These are phyloP conservation scores for Himalopsyche kuldschensis DNA, from an alignment of 2,888 invertebrate species.

Conservation along the genomic window DNA sequence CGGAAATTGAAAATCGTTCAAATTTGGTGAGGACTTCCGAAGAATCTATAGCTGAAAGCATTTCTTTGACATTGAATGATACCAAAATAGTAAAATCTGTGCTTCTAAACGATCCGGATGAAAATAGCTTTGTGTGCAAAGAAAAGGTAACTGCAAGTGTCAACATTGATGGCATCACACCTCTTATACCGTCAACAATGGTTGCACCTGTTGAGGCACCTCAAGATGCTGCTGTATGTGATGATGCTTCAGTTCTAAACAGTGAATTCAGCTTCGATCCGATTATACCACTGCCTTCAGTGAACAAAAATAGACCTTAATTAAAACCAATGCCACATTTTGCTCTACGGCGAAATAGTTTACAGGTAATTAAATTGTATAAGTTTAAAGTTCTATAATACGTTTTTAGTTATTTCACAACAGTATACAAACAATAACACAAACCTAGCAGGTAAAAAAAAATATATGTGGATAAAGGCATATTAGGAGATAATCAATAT, in stretches of 20 bases:
- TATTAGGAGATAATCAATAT: no score
- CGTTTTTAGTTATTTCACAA: no score
- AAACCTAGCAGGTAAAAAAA: no score
- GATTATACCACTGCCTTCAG: conserved; percentile 59
- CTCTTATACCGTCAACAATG: background rate
- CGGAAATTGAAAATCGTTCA: no score
- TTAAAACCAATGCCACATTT: conserved; percentile 71
- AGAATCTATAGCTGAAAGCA: no score
- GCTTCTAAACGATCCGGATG: background rate
- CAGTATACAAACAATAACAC: no score
- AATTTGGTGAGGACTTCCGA: no score
- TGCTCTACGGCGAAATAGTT: conserved; percentile 67
- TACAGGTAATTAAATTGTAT: conserved; percentile 49
- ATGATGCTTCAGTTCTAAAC: background rate
- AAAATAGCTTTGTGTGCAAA: background rate
- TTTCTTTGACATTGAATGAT: background rate
- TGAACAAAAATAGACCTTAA: conserved; percentile 67
- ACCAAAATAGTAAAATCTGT: background rate
- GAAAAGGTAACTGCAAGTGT: background rate
- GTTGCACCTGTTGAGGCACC: background rate
- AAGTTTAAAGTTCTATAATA: background rate
- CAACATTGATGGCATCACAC: background rate
- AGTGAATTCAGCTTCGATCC: conserved; percentile 49
- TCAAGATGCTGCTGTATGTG: background rate
- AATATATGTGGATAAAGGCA: no score